A percentile compares a stretch with the other conserved stretches of the same genome.
Conservation (phyloP, 2,888 invertebrate species). For the Antitype chi region DNA sequence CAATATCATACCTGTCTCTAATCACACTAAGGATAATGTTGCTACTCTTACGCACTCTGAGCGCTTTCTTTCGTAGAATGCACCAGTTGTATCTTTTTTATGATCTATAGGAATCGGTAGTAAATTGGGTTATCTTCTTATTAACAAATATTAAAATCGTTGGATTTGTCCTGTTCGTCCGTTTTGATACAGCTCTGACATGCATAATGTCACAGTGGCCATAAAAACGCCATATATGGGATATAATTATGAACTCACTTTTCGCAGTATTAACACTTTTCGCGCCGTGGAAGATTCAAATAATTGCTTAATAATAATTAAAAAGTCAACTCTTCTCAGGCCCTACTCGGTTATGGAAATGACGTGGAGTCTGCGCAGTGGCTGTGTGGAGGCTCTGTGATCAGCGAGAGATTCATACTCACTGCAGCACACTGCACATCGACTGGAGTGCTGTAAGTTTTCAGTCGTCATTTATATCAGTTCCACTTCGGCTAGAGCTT, state of each 20-base stretch:
- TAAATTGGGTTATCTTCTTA: neutral
- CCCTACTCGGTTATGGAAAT: slow-evolving; percentile 73
- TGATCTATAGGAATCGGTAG: neutral
- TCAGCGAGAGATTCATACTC: slow-evolving; percentile 77
- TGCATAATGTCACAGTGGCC: neutral
- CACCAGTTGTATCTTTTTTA: neutral
- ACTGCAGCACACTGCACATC: slow-evolving; percentile 78
- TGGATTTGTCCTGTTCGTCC: too few species aligned
- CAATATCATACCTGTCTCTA: too few species aligned
- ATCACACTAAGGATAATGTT: too few species aligned
- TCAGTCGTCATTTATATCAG: neutral
- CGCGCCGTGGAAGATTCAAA: neutral
- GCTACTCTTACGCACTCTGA: too few species aligned
- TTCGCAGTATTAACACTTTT: neutral
- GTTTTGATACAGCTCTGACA: neutral
- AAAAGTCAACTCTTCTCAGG: slow-evolving; percentile 62
- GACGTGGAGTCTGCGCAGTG: slow-evolving; percentile 61
- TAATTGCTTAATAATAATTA: neutral
- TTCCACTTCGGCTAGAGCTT: neutral
- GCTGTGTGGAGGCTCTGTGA: slow-evolving; percentile 76
- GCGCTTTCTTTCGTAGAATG: too few species aligned
- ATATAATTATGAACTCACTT: neutral
- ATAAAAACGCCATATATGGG: neutral
- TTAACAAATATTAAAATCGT: neutral
- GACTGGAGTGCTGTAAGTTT: slow-evolving; percentile 66